Evolutionary conservation across 1,140 invertebrate genomes (phyloP).

Genomic region (Plectrocnemia conspersa): DNA sequence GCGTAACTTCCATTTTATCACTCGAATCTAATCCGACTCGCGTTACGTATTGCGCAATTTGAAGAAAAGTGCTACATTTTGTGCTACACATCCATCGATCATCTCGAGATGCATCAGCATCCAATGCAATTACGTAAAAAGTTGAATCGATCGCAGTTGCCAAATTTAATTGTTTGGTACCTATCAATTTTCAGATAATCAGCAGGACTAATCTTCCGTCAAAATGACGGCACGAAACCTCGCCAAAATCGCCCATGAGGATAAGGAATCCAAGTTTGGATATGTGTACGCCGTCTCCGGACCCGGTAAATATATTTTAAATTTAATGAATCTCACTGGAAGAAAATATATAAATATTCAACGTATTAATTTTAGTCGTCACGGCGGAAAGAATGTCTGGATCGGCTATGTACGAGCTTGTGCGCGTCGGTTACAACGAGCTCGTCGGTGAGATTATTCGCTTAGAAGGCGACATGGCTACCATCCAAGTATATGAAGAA

Average conservation of each 20-base stretch:
- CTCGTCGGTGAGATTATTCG: slow-evolving; percentile 99
- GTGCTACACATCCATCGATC: neutral
- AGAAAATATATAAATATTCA: no score
- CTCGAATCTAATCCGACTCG: neutral
- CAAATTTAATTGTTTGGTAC: no score
- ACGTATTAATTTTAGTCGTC: slow-evolving; percentile 72
- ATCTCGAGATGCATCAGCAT: no score
- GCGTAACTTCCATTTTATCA: no score
- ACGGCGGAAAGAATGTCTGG: slow-evolving; percentile 99
- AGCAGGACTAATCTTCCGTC: no score
- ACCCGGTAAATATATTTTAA: slow-evolving; percentile 83
- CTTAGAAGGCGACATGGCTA: slow-evolving; percentile 98
- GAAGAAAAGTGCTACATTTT: neutral
- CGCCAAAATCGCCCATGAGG: slow-evolving; percentile 75
- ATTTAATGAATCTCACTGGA: no score
- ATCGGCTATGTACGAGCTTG: slow-evolving; percentile 99
- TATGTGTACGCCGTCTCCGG: slow-evolving; percentile 97
- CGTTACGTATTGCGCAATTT: neutral
- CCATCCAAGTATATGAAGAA: slow-evolving; percentile 99
- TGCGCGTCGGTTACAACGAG: slow-evolving; percentile 96
- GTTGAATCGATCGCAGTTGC: no score
- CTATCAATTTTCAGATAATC: neutral
- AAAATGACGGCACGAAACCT: slow-evolving; percentile 56
- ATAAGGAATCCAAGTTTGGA: slow-evolving; percentile 85
- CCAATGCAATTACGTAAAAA: no score